phyloP scores from a whole-genome alignment of 2,888 invertebrate species.

The Phasia obesa region DNA sequence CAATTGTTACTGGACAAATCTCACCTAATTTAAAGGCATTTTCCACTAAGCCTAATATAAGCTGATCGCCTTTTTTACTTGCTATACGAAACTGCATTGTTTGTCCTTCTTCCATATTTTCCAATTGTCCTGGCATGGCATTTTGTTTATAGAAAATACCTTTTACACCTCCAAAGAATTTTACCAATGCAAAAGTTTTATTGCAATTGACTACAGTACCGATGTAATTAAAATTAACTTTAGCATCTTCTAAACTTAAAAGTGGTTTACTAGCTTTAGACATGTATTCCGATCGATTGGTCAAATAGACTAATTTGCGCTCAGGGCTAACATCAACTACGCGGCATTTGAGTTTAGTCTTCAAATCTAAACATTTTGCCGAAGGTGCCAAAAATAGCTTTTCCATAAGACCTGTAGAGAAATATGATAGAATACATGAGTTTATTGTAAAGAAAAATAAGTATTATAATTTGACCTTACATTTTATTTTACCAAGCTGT shows the following conservation, averaged over 20 bases:
- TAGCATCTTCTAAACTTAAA: slow-evolving; percentile 83
- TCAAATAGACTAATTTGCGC: slow-evolving; percentile 84
- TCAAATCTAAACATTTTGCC: slow-evolving; percentile 84
- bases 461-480: slow-evolving; percentile 76
- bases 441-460: neutral
- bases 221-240: slow-evolving; percentile 81
- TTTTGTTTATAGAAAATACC: slow-evolving; percentile 80
- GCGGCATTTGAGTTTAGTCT: slow-evolving; percentile 85
- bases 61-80: slow-evolving; percentile 75
- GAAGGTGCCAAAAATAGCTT: slow-evolving; percentile 84
- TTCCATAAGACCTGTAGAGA: slow-evolving; percentile 84
- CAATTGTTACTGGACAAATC: slow-evolving; percentile 77
- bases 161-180: slow-evolving; percentile 82
- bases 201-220: slow-evolving; percentile 80
- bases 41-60: slow-evolving; percentile 77
- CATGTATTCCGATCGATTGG: slow-evolving; percentile 87
- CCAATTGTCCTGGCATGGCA: slow-evolving; percentile 69
- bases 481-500: slow-evolving; percentile 84
- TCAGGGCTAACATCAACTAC: slow-evolving; percentile 84
- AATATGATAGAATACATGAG: slow-evolving; percentile 42
- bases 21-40: slow-evolving; percentile 79
- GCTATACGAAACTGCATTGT: slow-evolving; percentile 79
- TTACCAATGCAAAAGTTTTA: slow-evolving; percentile 76
- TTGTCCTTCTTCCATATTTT: slow-evolving; percentile 77
- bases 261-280: slow-evolving; percentile 84